phyloP scores from a whole-genome alignment of 2,113 vertebrate species.

The Syrrhaptes paradoxus region DNA sequence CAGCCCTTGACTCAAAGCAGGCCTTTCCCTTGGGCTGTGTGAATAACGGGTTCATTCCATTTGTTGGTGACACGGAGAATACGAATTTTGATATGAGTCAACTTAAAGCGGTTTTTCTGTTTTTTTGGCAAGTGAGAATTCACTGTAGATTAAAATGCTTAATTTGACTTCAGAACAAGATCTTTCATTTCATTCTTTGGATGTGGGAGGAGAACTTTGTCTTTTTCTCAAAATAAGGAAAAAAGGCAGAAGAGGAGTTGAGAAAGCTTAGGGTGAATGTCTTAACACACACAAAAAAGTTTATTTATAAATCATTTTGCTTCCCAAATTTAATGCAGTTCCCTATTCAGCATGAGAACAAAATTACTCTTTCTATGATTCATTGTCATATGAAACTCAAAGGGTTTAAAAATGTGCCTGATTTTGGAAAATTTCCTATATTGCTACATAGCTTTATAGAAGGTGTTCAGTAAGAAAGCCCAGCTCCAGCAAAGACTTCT shows the following conservation, averaged over 20 bases:
- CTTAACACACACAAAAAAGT: background rate
- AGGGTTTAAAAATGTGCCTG: background rate
- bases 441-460: background rate
- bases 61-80: background rate
- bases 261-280: background rate
- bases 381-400: background rate
- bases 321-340: background rate
- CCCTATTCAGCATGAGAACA: background rate
- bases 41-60: background rate
- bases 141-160: background rate
- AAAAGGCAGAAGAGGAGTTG: background rate
- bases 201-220: background rate
- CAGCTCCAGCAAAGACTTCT: slow-evolving; percentile 9
- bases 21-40: background rate
- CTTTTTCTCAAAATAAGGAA: background rate
- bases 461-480: background rate
- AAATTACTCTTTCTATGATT: background rate
- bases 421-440: background rate
- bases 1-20: background rate
- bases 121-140: background rate
- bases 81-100: background rate
- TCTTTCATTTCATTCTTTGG: background rate
- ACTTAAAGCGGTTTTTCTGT: background rate
- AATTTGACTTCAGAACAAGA: background rate
- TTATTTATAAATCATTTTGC: background rate